These are phyloP conservation scores for Diaprepes abbreviatus DNA, from an alignment of 2,888 invertebrate species.

Conservation along the genomic window DNA sequence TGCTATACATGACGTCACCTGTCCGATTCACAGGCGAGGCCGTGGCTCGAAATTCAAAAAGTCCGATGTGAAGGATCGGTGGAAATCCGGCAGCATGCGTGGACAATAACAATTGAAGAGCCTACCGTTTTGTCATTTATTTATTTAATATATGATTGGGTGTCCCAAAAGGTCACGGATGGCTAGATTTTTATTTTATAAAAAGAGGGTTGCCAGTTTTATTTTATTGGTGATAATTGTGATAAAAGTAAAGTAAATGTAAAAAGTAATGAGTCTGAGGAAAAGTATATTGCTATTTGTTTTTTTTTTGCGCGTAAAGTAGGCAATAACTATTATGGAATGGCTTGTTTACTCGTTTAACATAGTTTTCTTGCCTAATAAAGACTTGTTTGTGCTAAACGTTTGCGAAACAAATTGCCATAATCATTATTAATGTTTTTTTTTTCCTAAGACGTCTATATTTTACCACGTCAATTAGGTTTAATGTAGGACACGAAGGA, in stretches of 20 bases:
- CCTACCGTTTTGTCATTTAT: conserved; percentile 3
- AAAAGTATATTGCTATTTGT: neutral
- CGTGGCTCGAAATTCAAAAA: conserved; percentile 39
- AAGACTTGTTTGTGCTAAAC: neutral
- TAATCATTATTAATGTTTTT: neutral
- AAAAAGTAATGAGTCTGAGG: neutral
- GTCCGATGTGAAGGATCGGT: conserved; percentile 9
- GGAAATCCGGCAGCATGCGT: conserved; percentile 21
- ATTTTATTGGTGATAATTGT: too few species aligned
- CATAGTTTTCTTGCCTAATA: conserved; percentile 7
- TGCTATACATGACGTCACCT: conserved; percentile 31
- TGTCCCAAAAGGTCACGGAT: conserved; percentile 4
- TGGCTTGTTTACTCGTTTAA: conserved; percentile 1
- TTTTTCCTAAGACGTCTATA: neutral
- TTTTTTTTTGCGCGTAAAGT: neutral
- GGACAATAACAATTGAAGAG: conserved; percentile 20
- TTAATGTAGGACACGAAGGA: too few species aligned
- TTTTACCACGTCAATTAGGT: too few species aligned
- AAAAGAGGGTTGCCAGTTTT: neutral
- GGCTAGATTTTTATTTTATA: neutral
- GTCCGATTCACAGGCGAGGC: conserved; percentile 29
- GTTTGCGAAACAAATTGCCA: conserved; percentile 1
- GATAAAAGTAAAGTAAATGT: neutral
- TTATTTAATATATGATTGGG: conserved; percentile 5
- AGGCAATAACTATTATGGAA: conserved; percentile 2